Conservation (phyloP, 2,113 vertebrate species). For the Brachypteracias leptosomus region DNA sequence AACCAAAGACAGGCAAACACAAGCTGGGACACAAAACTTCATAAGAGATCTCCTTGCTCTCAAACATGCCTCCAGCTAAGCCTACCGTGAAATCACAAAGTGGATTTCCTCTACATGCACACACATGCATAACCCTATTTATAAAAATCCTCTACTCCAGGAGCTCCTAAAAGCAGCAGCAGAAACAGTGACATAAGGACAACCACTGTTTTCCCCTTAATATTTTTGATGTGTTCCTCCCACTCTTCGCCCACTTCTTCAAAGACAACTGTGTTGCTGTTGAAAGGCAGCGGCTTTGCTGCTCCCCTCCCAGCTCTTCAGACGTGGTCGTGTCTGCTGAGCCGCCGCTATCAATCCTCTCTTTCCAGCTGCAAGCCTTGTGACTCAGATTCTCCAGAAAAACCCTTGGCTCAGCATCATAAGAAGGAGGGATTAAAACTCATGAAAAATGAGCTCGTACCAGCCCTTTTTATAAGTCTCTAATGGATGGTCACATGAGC, state of each 20-base stretch:
- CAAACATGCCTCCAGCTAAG: background rate
- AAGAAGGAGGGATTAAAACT: constrained; percentile 51
- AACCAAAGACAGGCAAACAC: background rate
- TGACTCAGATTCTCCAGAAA: constrained; percentile 67
- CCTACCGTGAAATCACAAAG: background rate
- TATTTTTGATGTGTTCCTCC: background rate
- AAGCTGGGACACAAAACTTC: background rate
- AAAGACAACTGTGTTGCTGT: background rate
- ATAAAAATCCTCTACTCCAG: background rate
- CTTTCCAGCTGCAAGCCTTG: constrained; percentile 43
- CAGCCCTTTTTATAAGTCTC: constrained; percentile 29
- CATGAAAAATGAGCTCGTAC: constrained; percentile 42
- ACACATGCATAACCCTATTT: background rate
- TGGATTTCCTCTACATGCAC: background rate
- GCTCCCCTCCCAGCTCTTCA: background rate
- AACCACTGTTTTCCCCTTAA: background rate
- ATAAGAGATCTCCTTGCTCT: background rate
- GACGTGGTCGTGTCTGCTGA: background rate
- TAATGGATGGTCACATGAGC: constrained; percentile 24
- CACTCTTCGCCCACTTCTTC: background rate
- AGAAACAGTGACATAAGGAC: background rate
- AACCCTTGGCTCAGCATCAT: constrained; percentile 51
- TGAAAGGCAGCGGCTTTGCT: background rate
- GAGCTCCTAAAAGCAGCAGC: background rate
- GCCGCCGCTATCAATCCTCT: background rate